Conservation (phyloP, 2,113 vertebrate species). For the Colistium nudipinnis region DNA sequence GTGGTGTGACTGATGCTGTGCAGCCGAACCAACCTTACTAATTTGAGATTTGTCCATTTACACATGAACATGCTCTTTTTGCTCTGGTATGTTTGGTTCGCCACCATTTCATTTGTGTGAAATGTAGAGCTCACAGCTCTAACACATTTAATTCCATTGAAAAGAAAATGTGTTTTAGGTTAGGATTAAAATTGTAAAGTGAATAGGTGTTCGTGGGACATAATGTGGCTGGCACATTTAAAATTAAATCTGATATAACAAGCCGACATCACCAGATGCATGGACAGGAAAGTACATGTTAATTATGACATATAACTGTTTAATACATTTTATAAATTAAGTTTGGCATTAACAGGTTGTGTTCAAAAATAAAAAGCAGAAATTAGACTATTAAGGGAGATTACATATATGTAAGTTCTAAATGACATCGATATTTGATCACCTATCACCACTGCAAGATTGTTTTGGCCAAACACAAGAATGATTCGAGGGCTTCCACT, state of each 20-base stretch:
- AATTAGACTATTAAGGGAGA: background rate
- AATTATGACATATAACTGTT: no score
- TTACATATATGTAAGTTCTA: background rate
- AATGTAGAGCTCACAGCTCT: background rate
- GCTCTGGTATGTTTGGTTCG: background rate
- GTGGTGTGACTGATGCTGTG: background rate
- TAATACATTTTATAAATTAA: background rate
- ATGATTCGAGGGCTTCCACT: background rate
- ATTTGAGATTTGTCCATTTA: background rate
- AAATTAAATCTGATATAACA: background rate
- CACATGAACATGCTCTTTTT: background rate
- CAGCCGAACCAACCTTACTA: background rate
- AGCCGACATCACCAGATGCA: no score
- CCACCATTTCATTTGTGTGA: background rate
- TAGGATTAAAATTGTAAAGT: background rate
- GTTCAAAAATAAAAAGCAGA: background rate
- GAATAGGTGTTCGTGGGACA: background rate
- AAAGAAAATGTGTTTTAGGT: no score
- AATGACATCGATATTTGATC: constrained; percentile 10
- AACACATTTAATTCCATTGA: background rate
- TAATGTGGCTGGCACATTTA: background rate
- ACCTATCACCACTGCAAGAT: constrained; percentile 24
- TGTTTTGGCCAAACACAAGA: constrained; percentile 5
- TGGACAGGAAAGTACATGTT: no score
- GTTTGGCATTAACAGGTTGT: background rate